A percentile compares a stretch with the other conserved stretches of the same genome.
Conservation (phyloP, 2,797 vertebrate genomes). For the Onychomys torridus region DNA sequence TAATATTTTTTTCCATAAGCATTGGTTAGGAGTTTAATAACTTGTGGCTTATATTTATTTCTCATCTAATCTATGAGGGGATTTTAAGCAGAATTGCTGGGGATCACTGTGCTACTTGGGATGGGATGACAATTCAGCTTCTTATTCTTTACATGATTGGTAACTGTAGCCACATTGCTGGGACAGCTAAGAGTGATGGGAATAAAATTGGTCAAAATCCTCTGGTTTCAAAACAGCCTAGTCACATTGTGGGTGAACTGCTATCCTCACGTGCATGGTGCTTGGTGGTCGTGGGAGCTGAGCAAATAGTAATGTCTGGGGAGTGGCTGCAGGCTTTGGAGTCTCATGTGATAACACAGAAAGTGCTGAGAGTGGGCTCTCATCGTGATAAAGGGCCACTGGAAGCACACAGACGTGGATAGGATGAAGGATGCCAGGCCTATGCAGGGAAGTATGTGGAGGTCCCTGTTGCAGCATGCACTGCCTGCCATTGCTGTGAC, state of each 20-base stretch:
- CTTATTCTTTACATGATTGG: neutral
- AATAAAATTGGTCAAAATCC: neutral
- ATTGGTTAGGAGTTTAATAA: neutral
- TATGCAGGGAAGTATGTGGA: neutral
- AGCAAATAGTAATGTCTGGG: neutral
- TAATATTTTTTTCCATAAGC: neutral
- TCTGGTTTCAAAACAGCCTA: neutral
- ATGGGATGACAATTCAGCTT: neutral
- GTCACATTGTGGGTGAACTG: too few relatives aligned
- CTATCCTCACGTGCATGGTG: fast-evolving
- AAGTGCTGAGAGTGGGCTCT: neutral
- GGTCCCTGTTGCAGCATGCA: neutral
- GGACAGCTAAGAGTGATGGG: neutral
- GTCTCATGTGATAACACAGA: neutral
- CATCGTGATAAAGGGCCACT: neutral
- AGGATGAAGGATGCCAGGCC: too few relatives aligned
- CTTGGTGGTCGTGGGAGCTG: neutral
- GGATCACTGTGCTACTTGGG: neutral
- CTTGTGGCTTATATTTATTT: neutral
- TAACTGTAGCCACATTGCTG: neutral
- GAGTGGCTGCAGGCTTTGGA: neutral
- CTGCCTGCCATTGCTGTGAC: neutral
- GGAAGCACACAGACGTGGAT: neutral
- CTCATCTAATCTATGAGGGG: neutral
- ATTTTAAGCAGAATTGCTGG: neutral